These are phyloP conservation scores for Thaleichthys pacificus DNA, from an alignment of 2,797 vertebrate genomes.

Conservation along the genomic window DNA sequence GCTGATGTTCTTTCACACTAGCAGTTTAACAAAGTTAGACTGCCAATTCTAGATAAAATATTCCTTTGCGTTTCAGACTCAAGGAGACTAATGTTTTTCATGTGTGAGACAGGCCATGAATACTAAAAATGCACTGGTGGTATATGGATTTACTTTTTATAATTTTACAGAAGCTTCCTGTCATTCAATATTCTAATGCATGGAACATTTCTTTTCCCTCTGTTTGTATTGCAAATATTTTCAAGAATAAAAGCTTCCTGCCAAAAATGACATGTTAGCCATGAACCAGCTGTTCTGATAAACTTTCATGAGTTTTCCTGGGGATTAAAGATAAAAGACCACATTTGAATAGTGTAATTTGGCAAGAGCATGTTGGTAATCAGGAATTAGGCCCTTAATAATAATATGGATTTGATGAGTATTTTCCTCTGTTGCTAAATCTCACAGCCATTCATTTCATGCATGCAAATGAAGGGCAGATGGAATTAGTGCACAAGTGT, in stretches of 20 bases:
- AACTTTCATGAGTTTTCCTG: constrained; percentile 29
- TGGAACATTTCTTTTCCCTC: too few relatives aligned
- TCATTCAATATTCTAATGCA: constrained; percentile 54
- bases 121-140: constrained; percentile 14
- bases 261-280: too few relatives aligned
- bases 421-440: constrained; percentile 55
- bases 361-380: constrained; percentile 62
- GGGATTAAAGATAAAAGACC: constrained; percentile 68
- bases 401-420: constrained; percentile 58
- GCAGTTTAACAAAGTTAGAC: background rate
- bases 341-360: constrained; percentile 57
- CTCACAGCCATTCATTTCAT: constrained; percentile 59
- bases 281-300: constrained; percentile 10
- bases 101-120: constrained; percentile 22
- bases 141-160: constrained; percentile 34
- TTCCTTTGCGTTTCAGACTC: constrained; percentile 10
- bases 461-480: constrained; percentile 70
- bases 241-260: too few relatives aligned
- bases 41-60: background rate
- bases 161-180: constrained; percentile 27
- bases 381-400: constrained; percentile 62
- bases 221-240: too few relatives aligned
- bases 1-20: background rate
- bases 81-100: constrained; percentile 33
- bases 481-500: constrained; percentile 65